These are phyloP conservation scores for Irena cyanogastra DNA, from an alignment of 2,113 vertebrate genomes.

Conservation along the genomic window DNA sequence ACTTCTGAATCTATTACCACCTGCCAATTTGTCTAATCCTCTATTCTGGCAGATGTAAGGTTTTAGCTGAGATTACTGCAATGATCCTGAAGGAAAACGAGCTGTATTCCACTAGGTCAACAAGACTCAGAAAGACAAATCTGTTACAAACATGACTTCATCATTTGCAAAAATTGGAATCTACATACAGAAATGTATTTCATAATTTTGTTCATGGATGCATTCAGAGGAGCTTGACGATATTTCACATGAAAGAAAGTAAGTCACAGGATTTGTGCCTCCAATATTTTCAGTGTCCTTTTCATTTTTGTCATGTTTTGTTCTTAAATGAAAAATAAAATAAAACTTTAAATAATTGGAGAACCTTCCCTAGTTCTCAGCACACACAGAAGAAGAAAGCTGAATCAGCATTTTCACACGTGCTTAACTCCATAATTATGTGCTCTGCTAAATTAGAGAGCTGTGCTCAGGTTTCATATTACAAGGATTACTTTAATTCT, in stretches of 20 bases:
- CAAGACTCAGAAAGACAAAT: neutral
- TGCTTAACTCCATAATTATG: slow-evolving; percentile 37
- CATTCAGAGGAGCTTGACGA: neutral
- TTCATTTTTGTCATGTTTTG: neutral
- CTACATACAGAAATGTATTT: neutral
- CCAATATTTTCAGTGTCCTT: neutral
- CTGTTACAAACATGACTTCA: neutral
- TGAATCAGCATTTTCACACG: slow-evolving; percentile 58
- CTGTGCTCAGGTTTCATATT: slow-evolving; percentile 32
- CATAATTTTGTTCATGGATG: neutral
- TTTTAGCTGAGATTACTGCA: slow-evolving; percentile 26
- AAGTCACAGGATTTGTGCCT: neutral
- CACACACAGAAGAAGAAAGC: neutral
- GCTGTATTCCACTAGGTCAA: neutral
- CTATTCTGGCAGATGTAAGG: slow-evolving; percentile 33
- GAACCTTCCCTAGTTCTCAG: neutral
- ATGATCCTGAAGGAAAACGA: slow-evolving; percentile 4
- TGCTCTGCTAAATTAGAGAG: slow-evolving; percentile 36
- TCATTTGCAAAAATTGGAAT: neutral
- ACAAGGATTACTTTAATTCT: slow-evolving; percentile 43
- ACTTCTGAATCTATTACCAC: slow-evolving; percentile 60
- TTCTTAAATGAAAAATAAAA: neutral
- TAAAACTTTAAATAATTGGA: neutral
- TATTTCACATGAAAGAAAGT: neutral
- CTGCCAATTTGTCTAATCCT: slow-evolving; percentile 63